These are phyloP conservation scores for Osmoderma eremita DNA, from an alignment of 2,888 invertebrate genomes.

Conservation along the genomic window DNA sequence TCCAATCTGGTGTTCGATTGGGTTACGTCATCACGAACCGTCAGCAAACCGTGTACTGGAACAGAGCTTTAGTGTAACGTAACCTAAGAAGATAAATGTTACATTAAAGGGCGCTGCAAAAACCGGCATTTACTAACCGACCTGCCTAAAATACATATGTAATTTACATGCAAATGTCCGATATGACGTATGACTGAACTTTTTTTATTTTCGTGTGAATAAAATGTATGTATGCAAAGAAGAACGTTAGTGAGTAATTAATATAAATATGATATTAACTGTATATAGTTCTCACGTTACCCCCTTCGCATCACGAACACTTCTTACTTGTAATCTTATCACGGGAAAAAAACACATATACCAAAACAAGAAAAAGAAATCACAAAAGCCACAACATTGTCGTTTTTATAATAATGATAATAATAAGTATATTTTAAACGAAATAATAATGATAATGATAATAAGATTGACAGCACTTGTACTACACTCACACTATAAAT, in stretches of 20 bases:
- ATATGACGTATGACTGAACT: not conserved
- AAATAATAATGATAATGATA: conserved; percentile 4
- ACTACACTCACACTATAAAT: too few species aligned
- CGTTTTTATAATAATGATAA: conserved; percentile 1
- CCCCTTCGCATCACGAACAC: too few species aligned
- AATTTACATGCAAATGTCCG: not conserved
- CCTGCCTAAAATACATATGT: not conserved
- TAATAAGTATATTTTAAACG: not conserved
- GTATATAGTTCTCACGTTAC: conserved; percentile 17
- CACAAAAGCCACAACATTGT: not conserved
- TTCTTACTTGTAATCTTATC: too few species aligned
- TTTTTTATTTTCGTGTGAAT: not conserved
- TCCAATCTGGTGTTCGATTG: too few species aligned
- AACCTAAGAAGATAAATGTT: too few species aligned
- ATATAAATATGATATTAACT: conserved; percentile 13
- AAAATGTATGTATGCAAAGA: conserved; percentile 6
- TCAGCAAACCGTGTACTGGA: too few species aligned
- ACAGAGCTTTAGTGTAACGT: too few species aligned
- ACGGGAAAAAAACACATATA: not conserved
- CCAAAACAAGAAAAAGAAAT: not conserved
- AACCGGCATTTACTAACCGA: not conserved
- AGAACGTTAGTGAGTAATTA: not conserved
- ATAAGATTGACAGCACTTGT: not conserved
- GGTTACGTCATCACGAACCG: too few species aligned
- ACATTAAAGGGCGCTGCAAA: too few species aligned